Base-by-base conservation (phyloP, 2,888 invertebrate genomes). In the Acrobeloides nanus region DNA sequence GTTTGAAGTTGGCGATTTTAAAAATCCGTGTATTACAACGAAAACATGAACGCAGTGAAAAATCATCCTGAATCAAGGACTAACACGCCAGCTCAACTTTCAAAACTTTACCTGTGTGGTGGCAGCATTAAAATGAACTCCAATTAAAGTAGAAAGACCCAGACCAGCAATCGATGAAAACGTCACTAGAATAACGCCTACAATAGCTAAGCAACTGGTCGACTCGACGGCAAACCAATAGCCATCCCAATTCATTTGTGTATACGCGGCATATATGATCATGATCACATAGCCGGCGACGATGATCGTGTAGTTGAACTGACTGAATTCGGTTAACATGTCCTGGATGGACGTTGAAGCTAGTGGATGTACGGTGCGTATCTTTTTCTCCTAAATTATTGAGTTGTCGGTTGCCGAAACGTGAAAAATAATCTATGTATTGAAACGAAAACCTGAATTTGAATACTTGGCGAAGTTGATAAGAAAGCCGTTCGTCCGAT, bases 131-230 rank as follows among this genome's bases (percentile, higher is more conserved):
- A 84, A 83, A 38, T 75, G 67, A 57, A 81, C 76, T 17, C 79
- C 78, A 23, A 80, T 58, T 20, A 79, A 72, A 23, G 79, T 77
- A 47, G 79, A 78, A 48, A 80, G 72, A 20, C 83, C 84, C 23
- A 70, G 53, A 23, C 92, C 93, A 4, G 90, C 90, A 2, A 89
- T 86, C 1, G 92, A 86, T 15, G 89, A 86, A 64, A 89, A 83
- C 32, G 87, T 85, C 37, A 92, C 84, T 43, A 95, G 79, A 29
- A 90, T 76, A 0, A 92, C 87, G 1, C 92, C 92, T 4, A 85
- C 57, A 85, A 70, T 50, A 20, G 66, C 62, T 10, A 71, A 50
- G 17, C 46, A 31, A 25, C 55, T 50, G 17, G 50, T 39, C 12
- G 59, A 63, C 12, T 47, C 42, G 12, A 43, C 26, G 24, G 56